A percentile compares a stretch with the other conserved stretches of the same genome.
phyloP scores from a whole-genome alignment of 1,140 invertebrate genomes.

The Drosophila leontia region DNA sequence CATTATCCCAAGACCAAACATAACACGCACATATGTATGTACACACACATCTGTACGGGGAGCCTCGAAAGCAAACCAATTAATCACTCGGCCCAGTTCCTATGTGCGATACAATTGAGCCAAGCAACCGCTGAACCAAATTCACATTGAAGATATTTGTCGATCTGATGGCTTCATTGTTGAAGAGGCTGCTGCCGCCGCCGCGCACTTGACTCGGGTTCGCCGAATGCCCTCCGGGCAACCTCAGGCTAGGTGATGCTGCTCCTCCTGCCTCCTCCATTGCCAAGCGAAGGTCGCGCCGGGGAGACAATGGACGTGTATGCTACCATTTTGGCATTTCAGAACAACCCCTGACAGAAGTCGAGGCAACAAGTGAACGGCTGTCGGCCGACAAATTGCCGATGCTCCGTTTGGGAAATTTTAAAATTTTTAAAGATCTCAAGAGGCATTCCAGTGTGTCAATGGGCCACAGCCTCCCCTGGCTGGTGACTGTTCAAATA shows the following conservation, averaged over 20 bases:
- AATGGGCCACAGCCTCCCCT: conserved; percentile 5
- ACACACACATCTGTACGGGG: not conserved
- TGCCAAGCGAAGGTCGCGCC: conserved; percentile 68
- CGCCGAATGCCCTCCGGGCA: conserved; percentile 37
- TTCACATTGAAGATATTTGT: conserved; percentile 66
- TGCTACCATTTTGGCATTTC: conserved; percentile 58
- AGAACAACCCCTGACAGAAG: conserved; percentile 40
- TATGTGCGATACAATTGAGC: conserved; percentile 66
- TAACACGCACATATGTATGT: not conserved
- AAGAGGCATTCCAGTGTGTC: conserved; percentile 28
- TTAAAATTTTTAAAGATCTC: conserved; percentile 1
- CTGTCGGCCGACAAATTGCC: conserved; percentile 23
- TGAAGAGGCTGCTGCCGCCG: conserved; percentile 51
- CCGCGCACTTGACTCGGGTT: conserved; percentile 47
- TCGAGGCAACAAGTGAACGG: conserved; percentile 40
- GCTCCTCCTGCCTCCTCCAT: conserved; percentile 55
- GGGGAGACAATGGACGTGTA: conserved; percentile 33
- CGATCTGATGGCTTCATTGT: conserved; percentile 78
- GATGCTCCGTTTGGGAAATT: conserved; percentile 28
- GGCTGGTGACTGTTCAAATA: conserved; percentile 29
- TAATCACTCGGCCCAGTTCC: conserved; percentile 73
- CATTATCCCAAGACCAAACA: conserved; percentile 58
- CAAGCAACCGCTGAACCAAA: conserved; percentile 55
- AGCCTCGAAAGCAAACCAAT: conserved; percentile 63
- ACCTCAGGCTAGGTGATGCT: conserved; percentile 50